Percentiles rank a stretch among this genome's conserved stretches.
Conservation (phyloP, 64 coral and sea anemone genomes). For the Montipora efflorescens region DNA sequence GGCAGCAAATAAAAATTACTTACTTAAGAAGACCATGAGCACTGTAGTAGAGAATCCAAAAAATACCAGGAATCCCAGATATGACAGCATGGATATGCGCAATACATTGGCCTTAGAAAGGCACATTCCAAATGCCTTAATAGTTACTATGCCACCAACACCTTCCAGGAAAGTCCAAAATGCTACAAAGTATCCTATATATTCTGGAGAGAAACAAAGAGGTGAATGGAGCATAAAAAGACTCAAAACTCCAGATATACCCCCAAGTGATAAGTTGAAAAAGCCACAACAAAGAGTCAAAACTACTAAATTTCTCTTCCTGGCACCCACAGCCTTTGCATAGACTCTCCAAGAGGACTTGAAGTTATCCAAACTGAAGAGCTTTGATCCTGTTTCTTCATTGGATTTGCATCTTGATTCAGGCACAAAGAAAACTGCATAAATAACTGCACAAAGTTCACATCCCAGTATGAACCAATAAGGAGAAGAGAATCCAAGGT, state of each 20-base stretch:
- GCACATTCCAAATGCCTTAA: slow-evolving; percentile 75
- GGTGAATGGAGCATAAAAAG: slow-evolving; percentile 84
- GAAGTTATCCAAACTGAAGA: slow-evolving; percentile 39
- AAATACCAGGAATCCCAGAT: slow-evolving; percentile 20
- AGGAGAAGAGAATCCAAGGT: slow-evolving; percentile 52
- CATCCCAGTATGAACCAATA: slow-evolving; percentile 75
- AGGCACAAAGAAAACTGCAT: slow-evolving; percentile 49
- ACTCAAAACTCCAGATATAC: slow-evolving; percentile 24
- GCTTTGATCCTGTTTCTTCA: background rate
- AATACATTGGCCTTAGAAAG: slow-evolving; percentile 58
- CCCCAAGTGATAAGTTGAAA: background rate
- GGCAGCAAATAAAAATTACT: slow-evolving; percentile 9
- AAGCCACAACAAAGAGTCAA: slow-evolving; percentile 62
- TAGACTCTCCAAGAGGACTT: slow-evolving; percentile 63
- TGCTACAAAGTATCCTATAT: slow-evolving; percentile 75
- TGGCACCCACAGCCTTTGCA: background rate
- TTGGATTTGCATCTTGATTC: slow-evolving; percentile 63
- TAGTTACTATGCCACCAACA: slow-evolving; percentile 68
- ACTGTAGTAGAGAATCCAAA: slow-evolving; percentile 58
- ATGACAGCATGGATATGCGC: slow-evolving; percentile 65
- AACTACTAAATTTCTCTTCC: slow-evolving; percentile 60
- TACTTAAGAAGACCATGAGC: slow-evolving; percentile 68
- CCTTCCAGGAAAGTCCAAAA: slow-evolving; percentile 61
- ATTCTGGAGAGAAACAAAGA: slow-evolving; percentile 81
- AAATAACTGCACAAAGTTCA: background rate